Percentiles rank a stretch among this genome's conserved stretches.
Evolutionary conservation across 2,888 invertebrate species (phyloP).

Genomic region (Pyrrhia umbra): DNA sequence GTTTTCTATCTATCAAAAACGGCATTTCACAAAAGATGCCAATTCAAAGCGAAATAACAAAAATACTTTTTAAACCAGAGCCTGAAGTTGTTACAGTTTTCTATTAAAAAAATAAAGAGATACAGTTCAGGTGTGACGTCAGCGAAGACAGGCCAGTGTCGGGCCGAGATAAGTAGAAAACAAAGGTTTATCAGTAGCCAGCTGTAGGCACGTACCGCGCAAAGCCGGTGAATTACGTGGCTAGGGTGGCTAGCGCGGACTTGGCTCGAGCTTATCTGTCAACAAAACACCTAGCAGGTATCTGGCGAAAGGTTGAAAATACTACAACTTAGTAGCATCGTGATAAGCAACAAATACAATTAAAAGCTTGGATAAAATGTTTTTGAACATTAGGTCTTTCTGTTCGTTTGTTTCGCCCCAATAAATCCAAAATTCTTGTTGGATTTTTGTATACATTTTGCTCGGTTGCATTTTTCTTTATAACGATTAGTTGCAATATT

Average conservation of each 20-base stretch:
- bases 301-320: constrained; percentile 62
- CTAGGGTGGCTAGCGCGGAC: constrained; percentile 67
- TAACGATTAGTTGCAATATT: too few species aligned
- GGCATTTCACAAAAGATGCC: neutral
- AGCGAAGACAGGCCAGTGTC: constrained; percentile 67
- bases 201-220: constrained; percentile 77
- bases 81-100: constrained; percentile 20
- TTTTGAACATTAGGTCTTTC: constrained; percentile 21
- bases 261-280: constrained; percentile 85
- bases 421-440: neutral
- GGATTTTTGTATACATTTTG: neutral
- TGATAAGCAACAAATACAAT: constrained; percentile 45
- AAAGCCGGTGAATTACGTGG: constrained; percentile 80
- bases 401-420: neutral
- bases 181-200: constrained; percentile 80
- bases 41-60: neutral
- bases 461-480: neutral
- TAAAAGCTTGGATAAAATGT: constrained; percentile 11
- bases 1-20: neutral
- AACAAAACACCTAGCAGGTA: constrained; percentile 78
- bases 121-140: constrained; percentile 72
- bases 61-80: constrained; percentile 8
- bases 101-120: constrained; percentile 61
- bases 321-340: constrained; percentile 35
- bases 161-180: constrained; percentile 78